phyloP scores from a whole-genome alignment of 1,140 invertebrate genomes.

The Cepaea nemoralis region DNA sequence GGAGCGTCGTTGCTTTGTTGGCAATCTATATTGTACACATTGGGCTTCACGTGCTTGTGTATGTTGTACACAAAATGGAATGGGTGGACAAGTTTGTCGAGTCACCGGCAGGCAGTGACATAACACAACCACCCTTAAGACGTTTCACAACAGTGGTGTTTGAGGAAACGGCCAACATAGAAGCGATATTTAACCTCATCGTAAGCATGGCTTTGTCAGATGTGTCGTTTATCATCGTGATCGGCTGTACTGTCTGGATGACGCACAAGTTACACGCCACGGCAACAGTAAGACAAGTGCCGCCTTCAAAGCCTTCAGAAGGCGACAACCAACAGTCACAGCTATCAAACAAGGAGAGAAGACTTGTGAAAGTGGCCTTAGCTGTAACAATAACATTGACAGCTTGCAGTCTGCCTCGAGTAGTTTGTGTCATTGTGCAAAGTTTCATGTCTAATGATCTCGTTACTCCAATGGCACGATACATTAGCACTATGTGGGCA shows the following conservation, averaged over 20 bases:
- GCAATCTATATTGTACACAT: conserved; percentile 2
- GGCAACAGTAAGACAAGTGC: background rate
- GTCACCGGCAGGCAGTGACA: background rate
- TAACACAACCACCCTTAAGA: background rate
- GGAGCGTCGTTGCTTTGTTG: background rate
- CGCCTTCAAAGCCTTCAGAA: background rate
- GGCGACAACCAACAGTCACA: background rate
- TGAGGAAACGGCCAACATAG: background rate
- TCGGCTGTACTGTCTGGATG: background rate
- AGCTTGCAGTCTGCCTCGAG: background rate
- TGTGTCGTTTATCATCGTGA: background rate
- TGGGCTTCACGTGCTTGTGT: background rate
- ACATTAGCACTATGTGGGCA: background rate
- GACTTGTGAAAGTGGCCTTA: background rate
- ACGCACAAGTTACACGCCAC: background rate
- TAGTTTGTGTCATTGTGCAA: background rate
- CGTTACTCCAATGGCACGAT: no score
- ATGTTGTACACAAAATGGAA: background rate
- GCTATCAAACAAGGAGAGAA: background rate
- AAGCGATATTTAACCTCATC: background rate
- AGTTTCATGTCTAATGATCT: background rate
- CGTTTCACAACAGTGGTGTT: background rate
- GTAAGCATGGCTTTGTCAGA: no score
- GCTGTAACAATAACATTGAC: background rate
- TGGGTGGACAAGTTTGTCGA: background rate